Conservation (phyloP, 1,140 invertebrate species). For the Rhizoglyphus robini region DNA sequence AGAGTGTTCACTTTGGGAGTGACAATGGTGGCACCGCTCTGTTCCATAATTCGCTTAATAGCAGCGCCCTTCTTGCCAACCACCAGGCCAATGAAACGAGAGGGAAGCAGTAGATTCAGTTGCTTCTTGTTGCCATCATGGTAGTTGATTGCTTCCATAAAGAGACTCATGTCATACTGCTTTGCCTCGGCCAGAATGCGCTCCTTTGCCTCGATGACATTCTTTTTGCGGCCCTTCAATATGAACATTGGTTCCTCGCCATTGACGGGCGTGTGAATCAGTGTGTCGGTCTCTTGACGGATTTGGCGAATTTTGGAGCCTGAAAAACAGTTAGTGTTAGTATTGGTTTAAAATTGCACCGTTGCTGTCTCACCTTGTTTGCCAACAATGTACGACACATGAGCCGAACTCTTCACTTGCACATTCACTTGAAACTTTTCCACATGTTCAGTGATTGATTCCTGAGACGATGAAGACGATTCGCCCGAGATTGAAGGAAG, state of each 20-base stretch:
- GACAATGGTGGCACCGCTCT: background rate
- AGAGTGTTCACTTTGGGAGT: constrained; percentile 11
- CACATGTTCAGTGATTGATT: no score
- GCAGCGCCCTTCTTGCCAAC: constrained; percentile 9
- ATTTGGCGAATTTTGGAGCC: constrained; percentile 12
- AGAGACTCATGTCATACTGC: background rate
- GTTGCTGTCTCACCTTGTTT: constrained; percentile 10
- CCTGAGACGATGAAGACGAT: no score
- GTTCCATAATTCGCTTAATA: constrained; percentile 3
- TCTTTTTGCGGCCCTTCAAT: background rate
- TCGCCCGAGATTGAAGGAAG: no score
- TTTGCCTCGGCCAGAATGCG: background rate
- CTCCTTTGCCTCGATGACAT: background rate
- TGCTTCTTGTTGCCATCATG: background rate
- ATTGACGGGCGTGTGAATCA: constrained; percentile 13
- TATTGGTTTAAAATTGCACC: background rate
- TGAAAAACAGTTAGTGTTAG: background rate
- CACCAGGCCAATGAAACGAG: constrained; percentile 11
- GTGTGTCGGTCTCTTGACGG: background rate
- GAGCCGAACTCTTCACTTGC: background rate
- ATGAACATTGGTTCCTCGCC: constrained; percentile 17
- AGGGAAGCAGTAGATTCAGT: constrained; percentile 1
- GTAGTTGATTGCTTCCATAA: background rate
- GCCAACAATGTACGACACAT: constrained; percentile 15
- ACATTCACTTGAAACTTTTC: background rate